A percentile compares a stretch with the other conserved stretches of the same genome.
phyloP scores from a whole-genome alignment of 2,888 invertebrate species.

The Malthinus flaveolus region DNA sequence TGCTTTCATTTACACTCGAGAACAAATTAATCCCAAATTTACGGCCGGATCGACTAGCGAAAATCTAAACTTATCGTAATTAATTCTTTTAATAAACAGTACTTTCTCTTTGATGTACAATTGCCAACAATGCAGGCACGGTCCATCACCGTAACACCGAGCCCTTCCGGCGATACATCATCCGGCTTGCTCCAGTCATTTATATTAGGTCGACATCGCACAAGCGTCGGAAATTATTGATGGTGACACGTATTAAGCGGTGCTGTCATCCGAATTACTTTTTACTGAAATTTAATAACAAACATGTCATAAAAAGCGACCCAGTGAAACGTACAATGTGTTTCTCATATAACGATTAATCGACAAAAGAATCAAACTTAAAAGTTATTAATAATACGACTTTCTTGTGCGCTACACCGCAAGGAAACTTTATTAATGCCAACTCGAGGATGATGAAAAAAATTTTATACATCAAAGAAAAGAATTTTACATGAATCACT shows the following conservation, averaged over 20 bases:
- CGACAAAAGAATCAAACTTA: too few relatives aligned
- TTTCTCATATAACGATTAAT: not conserved
- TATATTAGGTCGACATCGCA: slow-evolving; percentile 37
- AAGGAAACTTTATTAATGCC: too few relatives aligned
- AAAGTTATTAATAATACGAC: too few relatives aligned
- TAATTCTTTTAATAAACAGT: slow-evolving; percentile 18
- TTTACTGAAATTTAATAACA: slow-evolving; percentile 50
- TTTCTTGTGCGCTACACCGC: too few relatives aligned
- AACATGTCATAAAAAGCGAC: slow-evolving; percentile 43
- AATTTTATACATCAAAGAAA: too few relatives aligned
- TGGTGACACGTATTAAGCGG: slow-evolving; percentile 52
- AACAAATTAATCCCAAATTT: too few relatives aligned
- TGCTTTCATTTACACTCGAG: too few relatives aligned
- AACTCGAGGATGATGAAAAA: too few relatives aligned
- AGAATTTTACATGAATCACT: too few relatives aligned
- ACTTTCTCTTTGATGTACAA: slow-evolving; percentile 19
- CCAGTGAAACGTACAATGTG: slow-evolving; percentile 34
- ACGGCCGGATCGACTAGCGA: too few relatives aligned
- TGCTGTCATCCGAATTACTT: slow-evolving; percentile 49
- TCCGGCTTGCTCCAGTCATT: slow-evolving; percentile 31
- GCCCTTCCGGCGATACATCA: slow-evolving; percentile 33
- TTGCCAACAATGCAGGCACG: slow-evolving; percentile 24
- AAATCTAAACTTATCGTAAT: too few relatives aligned
- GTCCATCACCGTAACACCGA: slow-evolving; percentile 26
- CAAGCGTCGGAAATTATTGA: slow-evolving; percentile 49